Conservation (phyloP, 2,797 vertebrate genomes). For the Sparidentex hasta region DNA sequence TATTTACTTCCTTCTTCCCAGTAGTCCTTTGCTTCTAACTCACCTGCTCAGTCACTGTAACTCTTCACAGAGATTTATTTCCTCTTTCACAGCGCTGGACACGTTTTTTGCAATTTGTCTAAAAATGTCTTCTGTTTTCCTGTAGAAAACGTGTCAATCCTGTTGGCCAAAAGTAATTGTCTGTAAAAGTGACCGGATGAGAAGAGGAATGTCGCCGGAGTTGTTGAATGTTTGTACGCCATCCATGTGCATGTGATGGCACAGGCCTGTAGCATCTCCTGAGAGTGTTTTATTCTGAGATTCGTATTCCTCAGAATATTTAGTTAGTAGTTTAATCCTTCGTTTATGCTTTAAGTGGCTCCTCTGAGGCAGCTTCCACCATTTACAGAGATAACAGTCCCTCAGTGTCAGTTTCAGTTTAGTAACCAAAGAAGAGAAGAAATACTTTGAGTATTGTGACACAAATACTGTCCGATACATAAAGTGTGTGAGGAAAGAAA, state of each 20-base stretch:
- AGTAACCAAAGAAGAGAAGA: too few relatives aligned
- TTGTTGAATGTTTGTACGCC: background rate
- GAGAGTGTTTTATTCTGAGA: background rate
- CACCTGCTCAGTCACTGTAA: background rate
- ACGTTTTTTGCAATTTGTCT: background rate
- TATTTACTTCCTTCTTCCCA: background rate
- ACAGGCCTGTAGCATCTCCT: rapidly evolving
- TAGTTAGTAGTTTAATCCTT: too few relatives aligned
- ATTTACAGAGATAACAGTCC: background rate
- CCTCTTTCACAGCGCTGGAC: background rate
- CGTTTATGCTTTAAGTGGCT: background rate
- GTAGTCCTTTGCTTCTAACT: background rate
- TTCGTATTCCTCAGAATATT: rapidly evolving
- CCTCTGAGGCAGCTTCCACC: background rate
- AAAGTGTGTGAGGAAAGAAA: background rate
- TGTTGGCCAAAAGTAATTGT: background rate
- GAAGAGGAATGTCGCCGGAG: constrained; percentile 13
- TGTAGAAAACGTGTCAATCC: background rate
- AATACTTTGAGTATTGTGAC: background rate
- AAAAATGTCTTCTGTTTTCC: background rate
- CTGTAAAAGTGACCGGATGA: background rate
- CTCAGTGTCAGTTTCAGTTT: background rate
- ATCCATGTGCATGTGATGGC: background rate
- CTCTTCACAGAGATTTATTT: background rate
- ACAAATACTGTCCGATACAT: background rate